Base-by-base conservation (phyloP, 2,888 invertebrate genomes). In the Mellilla xanthometata region DNA sequence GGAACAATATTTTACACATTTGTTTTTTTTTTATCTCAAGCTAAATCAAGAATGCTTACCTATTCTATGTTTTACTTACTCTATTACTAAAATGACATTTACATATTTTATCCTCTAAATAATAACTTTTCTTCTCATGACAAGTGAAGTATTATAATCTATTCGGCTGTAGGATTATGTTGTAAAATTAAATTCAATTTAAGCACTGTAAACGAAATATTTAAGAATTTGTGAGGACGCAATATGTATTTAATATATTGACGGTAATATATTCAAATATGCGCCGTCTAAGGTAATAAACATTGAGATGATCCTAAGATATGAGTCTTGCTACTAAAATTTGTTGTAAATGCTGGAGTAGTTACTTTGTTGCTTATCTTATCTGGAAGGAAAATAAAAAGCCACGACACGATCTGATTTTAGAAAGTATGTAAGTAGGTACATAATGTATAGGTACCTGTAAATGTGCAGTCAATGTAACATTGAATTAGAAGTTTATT, bases 271-370 rank as follows among this genome's bases (percentile, higher is more conserved):
- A 36, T 36, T 28, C 28, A 27, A 35, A 35, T 8, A 8, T 10
- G 35, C 35, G 13, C 45, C 44, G 57, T 59, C 51, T 54, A 54
- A 55, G 28, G 26, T 28, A 63, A 60, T 76, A 71, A 72, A 72
- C 66, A 61, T 60, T 48, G 49, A 56, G 67, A 68, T 68, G 58
- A 70, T 68, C 58, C 60, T 62, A 59, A 58, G 56, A 65, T 63
- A 68, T 28, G 27, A 27, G 28, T 55, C 60, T 59, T 60, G 59
- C 62, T 47, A 49, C 60, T 60, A 60, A 58, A 55, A 59, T 19
- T n/a, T 44, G 52, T 60, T 67, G 60, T 6, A 23, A 32, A 32
- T 32, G 10, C 13, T 6, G 7, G 9, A 30, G 9, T 15, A 13
- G n/a, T n/a, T 19, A 19, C 15, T 5, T 19, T 19, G n/a, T n/a